Base-by-base conservation (phyloP, 2,888 invertebrate genomes). In the Lymantria monacha region DNA sequence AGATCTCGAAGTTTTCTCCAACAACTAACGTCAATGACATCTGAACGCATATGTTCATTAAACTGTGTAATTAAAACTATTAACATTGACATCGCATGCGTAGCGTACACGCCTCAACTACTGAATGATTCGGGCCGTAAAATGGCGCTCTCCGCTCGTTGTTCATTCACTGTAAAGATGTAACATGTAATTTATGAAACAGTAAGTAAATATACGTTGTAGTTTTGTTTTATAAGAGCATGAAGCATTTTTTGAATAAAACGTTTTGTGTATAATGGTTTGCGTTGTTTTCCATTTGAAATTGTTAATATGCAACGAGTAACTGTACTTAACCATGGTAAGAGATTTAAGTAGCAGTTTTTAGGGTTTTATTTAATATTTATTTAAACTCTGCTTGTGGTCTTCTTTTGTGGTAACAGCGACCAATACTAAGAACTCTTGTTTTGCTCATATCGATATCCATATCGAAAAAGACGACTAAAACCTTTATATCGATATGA, bases 11-110 rank as follows among this genome's bases (percentile, higher is more conserved):
- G 44, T 48, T 57, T 57, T 61, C 57, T 54, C 46, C 30, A 45
- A 13, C 30, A n/a, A 40, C 52, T 51, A 61, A 61, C 43, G 57
- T 59, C 59, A 61, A 57, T 56, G 66, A 59, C 53, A 60, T 62
- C 57, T 54, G 51, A 59, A 49, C 59, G 58, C 63, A 62, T 65
- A 59, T 63, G 61, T 69, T 70, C 66, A 77, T 76, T 76, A 75
- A 66, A 66, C 63, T 56, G 58, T 70, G 74, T 72, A 81, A 83
- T 83, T 81, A 76, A 70, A 67, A 66, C 67, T 63, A 75, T 78
- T 77, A 74, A 69, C 63, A 50, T 58, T 59, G 65, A 55, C 48
- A 66, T 66, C 58, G 70, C 71, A 66, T 73, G 63, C 48, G 50
- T 37, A 51, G 22, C 43, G 51, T 43, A 12, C 52, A 58, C 50